Percentiles rank a stretch among this genome's conserved stretches.
Evolutionary conservation across 2,113 vertebrate genomes (phyloP).

Genomic region (Anguilla rostrata): DNA sequence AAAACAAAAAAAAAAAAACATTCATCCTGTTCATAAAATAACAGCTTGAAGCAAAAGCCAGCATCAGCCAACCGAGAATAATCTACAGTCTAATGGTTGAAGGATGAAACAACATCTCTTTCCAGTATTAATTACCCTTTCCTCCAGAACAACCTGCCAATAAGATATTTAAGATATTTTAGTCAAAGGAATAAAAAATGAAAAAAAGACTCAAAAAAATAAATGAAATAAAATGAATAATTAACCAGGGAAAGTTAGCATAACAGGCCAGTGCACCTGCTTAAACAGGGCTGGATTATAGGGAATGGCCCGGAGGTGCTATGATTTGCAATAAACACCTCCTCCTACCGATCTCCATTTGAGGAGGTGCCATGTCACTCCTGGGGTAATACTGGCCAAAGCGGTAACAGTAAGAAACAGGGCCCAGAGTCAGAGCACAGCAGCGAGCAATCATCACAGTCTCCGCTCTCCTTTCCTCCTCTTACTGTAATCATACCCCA

Average conservation of each 20-base stretch:
- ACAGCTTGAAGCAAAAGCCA: background rate
- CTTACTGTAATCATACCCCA: too few relatives aligned
- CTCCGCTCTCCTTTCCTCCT: too few relatives aligned
- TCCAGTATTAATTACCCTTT: constrained; percentile 1
- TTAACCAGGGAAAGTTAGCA: constrained; percentile 8
- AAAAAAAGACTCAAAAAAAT: background rate
- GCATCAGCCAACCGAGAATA: background rate
- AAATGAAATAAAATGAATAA: constrained; percentile 1
- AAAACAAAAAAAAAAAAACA: background rate
- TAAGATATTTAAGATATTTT: background rate
- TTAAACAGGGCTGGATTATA: constrained; percentile 45
- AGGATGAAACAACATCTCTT: background rate
- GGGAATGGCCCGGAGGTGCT: constrained; percentile 62
- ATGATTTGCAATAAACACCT: constrained; percentile 83
- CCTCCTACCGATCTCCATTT: constrained; percentile 82
- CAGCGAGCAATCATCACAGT: too few relatives aligned
- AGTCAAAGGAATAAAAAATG: background rate
- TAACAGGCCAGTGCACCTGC: background rate
- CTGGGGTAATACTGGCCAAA: too few relatives aligned
- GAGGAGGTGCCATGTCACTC: constrained; percentile 69
- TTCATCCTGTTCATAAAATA: background rate
- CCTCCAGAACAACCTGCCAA: constrained; percentile 9
- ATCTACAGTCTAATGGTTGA: background rate
- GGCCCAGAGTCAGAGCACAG: too few relatives aligned
- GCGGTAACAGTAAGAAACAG: too few relatives aligned